phyloP scores from a whole-genome alignment of 2,888 invertebrate genomes.

The Harpalus rufipes region DNA sequence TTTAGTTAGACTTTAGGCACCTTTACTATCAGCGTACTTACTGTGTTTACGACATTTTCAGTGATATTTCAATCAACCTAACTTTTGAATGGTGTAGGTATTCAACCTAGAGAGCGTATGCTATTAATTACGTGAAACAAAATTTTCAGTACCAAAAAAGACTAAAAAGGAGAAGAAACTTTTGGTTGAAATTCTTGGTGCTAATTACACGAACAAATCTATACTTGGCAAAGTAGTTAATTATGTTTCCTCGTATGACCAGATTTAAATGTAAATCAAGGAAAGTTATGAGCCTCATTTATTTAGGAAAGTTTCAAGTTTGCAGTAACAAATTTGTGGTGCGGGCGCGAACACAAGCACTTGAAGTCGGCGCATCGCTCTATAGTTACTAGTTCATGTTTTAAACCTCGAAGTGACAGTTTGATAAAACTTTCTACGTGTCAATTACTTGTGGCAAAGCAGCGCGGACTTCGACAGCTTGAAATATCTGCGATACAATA shows the following conservation, averaged over 20 bases:
- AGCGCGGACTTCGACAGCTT: slow-evolving; percentile 36
- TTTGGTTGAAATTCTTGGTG: background rate
- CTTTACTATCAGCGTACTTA: no score
- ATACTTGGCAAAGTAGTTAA: slow-evolving; percentile 52
- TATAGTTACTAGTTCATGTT: slow-evolving; percentile 29
- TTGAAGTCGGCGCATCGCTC: slow-evolving; percentile 33
- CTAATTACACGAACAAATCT: slow-evolving; percentile 46
- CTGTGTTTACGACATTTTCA: no score
- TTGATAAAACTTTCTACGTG: slow-evolving; percentile 51
- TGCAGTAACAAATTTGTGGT: slow-evolving; percentile 56
- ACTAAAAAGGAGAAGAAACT: no score
- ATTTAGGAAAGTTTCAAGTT: slow-evolving; percentile 55
- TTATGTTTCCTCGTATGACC: slow-evolving; percentile 57
- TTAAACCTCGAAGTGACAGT: slow-evolving; percentile 42
- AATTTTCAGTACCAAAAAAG: no score
- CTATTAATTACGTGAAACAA: no score
- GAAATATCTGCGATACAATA: slow-evolving; percentile 37
- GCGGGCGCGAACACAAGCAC: slow-evolving; percentile 20
- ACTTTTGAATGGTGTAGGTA: no score
- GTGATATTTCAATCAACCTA: no score
- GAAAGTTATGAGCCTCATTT: slow-evolving; percentile 57
- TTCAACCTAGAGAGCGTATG: no score
- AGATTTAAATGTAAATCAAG: slow-evolving; percentile 58
- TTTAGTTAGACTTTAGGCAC: no score
- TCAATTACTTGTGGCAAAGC: slow-evolving; percentile 21